phyloP scores from a whole-genome alignment of 37 sponge, comb jelly and placozoan genomes.

The Axinella damicornis region DNA sequence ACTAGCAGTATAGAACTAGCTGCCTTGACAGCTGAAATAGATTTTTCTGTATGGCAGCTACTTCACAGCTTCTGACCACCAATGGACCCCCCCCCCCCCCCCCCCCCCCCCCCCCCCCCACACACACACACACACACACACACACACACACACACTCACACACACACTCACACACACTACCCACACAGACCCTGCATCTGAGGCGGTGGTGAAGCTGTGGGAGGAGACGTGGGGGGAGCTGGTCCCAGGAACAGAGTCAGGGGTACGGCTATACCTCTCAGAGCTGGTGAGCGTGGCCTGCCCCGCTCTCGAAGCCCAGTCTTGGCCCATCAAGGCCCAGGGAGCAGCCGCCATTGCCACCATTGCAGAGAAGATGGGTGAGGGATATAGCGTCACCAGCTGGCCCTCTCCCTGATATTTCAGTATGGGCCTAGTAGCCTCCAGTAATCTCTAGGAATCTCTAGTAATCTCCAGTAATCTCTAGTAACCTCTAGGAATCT shows the following conservation, averaged over 20 bases:
- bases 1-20: no score
- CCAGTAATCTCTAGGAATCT: no score
- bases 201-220: conserved; percentile 45
- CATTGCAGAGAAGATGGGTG: conserved; percentile 76
- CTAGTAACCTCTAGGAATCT: no score
- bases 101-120: not conserved
- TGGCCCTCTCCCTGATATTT: no score
- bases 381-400: no score
- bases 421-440: no score
- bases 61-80: no score
- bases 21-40: no score
- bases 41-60: no score
- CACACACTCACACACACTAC: not conserved
- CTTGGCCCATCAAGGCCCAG: conserved; percentile 76
- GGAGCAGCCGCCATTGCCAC: conserved; percentile 76
- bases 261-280: conserved; percentile 48
- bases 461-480: no score
- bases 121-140: not conserved
- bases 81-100: no score
- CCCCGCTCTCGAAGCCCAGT: conserved; percentile 44
- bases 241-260: conserved; percentile 56
- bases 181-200: conserved; percentile 28
- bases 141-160: not conserved
- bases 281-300: conserved; percentile 54
- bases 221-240: conserved; percentile 72